phyloP scores from a whole-genome alignment of 2,888 invertebrate genomes.

The Standfussiana lucernea region DNA sequence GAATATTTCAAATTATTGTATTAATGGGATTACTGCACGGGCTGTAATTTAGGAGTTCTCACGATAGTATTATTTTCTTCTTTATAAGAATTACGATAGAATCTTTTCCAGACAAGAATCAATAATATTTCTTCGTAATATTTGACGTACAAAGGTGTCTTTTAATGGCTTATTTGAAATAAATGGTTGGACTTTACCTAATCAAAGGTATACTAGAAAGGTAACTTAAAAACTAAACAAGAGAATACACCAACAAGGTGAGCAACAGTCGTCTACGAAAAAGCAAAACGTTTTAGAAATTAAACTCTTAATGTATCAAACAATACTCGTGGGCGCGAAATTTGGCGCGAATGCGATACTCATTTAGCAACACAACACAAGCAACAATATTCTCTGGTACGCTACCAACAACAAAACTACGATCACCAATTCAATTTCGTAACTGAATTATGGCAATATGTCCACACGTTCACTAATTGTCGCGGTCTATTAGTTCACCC shows the following conservation, averaged over 20 bases:
- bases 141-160: not conserved
- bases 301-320: not conserved
- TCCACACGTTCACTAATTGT: slow-evolving; percentile 48
- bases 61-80: not conserved
- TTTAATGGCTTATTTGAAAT: not conserved
- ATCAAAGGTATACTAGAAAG: too few species aligned
- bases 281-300: not conserved
- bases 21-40: slow-evolving; percentile 12
- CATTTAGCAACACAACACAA: slow-evolving; percentile 8
- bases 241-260: not conserved
- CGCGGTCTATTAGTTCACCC: slow-evolving; percentile 48
- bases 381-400: slow-evolving; percentile 16
- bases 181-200: not conserved
- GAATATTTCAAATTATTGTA: slow-evolving; percentile 51
- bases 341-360: not conserved
- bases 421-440: slow-evolving; percentile 47
- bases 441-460: slow-evolving; percentile 52
- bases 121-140: not conserved
- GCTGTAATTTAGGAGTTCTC: not conserved
- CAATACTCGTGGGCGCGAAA: not conserved
- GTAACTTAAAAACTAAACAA: not conserved
- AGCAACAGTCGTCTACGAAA: not conserved
- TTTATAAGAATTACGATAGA: not conserved
- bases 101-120: not conserved
- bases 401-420: slow-evolving; percentile 32